phyloP scores from a whole-genome alignment of 2,113 vertebrate genomes.

The Amia ocellicauda region DNA sequence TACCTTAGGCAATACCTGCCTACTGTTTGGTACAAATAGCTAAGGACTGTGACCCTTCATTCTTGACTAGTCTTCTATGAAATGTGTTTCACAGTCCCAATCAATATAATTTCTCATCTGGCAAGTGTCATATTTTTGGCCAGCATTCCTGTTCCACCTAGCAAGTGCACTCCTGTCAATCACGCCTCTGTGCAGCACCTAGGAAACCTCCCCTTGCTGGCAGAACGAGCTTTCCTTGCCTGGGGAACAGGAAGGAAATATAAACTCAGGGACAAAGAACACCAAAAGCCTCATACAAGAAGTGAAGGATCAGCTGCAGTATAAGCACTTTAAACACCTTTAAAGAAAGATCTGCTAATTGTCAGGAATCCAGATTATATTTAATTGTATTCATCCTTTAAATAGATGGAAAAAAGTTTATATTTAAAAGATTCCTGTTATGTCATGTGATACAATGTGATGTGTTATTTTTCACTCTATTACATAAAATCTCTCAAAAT shows the following conservation, averaged over 20 bases:
- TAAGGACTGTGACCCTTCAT: background rate
- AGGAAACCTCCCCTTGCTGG: background rate
- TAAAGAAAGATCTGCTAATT: too few relatives aligned
- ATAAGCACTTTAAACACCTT: too few relatives aligned
- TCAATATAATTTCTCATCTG: background rate
- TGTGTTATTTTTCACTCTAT: too few relatives aligned
- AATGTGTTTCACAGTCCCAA: background rate
- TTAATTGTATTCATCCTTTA: too few relatives aligned
- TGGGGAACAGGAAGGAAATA: background rate
- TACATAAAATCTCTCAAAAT: too few relatives aligned
- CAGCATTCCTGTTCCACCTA: background rate
- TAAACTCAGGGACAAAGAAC: too few relatives aligned
- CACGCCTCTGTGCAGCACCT: background rate
- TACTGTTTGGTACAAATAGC: background rate
- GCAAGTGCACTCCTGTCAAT: background rate
- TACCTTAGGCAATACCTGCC: slow-evolving; percentile 8
- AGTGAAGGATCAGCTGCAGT: too few relatives aligned
- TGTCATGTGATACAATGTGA: too few relatives aligned
- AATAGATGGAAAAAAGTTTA: too few relatives aligned
- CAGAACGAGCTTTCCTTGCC: background rate
- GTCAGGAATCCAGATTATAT: too few relatives aligned
- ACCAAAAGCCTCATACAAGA: too few relatives aligned
- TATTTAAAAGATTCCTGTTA: too few relatives aligned
- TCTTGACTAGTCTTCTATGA: slow-evolving; percentile 11
- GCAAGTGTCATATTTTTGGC: slow-evolving; percentile 7